Percentiles rank a stretch among this genome's conserved stretches.
Conservation (phyloP, 2,888 invertebrate genomes). For the Pantelozetes paolii region DNA sequence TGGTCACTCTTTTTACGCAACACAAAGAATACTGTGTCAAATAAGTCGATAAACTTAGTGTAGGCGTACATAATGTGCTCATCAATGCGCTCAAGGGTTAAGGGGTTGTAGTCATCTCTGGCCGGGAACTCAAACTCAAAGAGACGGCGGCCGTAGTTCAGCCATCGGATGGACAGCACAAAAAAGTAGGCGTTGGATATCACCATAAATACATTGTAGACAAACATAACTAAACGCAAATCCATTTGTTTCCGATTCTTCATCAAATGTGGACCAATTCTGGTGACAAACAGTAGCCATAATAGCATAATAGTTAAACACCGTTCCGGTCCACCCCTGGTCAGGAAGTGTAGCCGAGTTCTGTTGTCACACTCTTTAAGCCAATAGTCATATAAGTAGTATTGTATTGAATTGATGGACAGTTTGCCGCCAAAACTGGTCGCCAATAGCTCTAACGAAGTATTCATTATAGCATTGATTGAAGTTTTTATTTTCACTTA, state of each 20-base stretch:
- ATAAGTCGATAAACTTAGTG: slow-evolving; percentile 30
- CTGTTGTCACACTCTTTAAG: slow-evolving; percentile 33
- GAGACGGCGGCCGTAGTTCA: slow-evolving; percentile 7
- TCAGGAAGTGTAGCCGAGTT: slow-evolving; percentile 12
- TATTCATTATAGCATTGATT: too few relatives aligned
- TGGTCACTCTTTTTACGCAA: slow-evolving; percentile 34
- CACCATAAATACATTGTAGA: slow-evolving; percentile 37
- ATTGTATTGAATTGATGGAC: background rate
- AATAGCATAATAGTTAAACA: background rate
- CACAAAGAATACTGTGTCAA: slow-evolving; percentile 39
- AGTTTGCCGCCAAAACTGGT: background rate
- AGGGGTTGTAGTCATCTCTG: background rate
- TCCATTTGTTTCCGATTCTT: slow-evolving; percentile 32
- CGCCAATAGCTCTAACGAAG: too few relatives aligned
- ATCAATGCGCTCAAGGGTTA: background rate
- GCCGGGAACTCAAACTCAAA: slow-evolving; percentile 35
- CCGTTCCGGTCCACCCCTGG: slow-evolving; percentile 32
- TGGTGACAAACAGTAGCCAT: slow-evolving; percentile 25
- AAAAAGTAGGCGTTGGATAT: slow-evolving; percentile 34
- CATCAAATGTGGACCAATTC: slow-evolving; percentile 37
- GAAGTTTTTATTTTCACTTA: too few relatives aligned
- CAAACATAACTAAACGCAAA: slow-evolving; percentile 26
- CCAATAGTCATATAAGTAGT: slow-evolving; percentile 36
- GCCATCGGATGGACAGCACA: slow-evolving; percentile 15
- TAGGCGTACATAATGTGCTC: background rate